Evolutionary conservation across 2,888 invertebrate genomes (phyloP).

Genomic region (Brachycybe producta): DNA sequence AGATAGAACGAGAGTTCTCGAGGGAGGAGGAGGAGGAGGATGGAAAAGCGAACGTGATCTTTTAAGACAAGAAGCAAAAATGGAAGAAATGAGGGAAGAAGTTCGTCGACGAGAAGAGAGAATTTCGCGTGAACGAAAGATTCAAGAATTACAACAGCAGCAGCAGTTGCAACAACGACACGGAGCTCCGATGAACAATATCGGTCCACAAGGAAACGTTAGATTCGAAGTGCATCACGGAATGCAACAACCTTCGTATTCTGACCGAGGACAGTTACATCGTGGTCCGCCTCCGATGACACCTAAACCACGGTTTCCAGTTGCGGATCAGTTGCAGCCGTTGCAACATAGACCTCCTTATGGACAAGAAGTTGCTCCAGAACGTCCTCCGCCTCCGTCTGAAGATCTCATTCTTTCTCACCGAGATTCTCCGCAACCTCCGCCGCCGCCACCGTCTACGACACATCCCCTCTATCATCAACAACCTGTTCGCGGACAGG

Average conservation of each 20-base stretch:
- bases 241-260: constrained; percentile 17
- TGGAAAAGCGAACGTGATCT: constrained; percentile 27
- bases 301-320: constrained; percentile 26
- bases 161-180: constrained; percentile 3
- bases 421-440: constrained; percentile 39
- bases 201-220: constrained; percentile 12
- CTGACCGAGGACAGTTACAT: constrained; percentile 15
- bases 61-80: constrained; percentile 29
- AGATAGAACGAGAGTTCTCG: too few relatives aligned
- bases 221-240: background rate
- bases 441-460: constrained; percentile 54
- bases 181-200: background rate
- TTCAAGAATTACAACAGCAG: constrained; percentile 15
- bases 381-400: constrained; percentile 36
- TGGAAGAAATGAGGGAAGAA: constrained; percentile 63
- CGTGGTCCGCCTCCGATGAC: constrained; percentile 29
- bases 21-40: too few relatives aligned
- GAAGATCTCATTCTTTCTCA: constrained; percentile 20
- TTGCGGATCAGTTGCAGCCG: constrained; percentile 23
- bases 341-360: constrained; percentile 12
- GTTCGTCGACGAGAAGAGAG: constrained; percentile 45
- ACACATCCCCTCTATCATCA: constrained; percentile 51
- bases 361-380: constrained; percentile 25
- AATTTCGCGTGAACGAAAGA: constrained; percentile 20
- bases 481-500: constrained; percentile 2